phyloP scores from a whole-genome alignment of 2,113 vertebrate genomes.

The Clarias gariepinus region DNA sequence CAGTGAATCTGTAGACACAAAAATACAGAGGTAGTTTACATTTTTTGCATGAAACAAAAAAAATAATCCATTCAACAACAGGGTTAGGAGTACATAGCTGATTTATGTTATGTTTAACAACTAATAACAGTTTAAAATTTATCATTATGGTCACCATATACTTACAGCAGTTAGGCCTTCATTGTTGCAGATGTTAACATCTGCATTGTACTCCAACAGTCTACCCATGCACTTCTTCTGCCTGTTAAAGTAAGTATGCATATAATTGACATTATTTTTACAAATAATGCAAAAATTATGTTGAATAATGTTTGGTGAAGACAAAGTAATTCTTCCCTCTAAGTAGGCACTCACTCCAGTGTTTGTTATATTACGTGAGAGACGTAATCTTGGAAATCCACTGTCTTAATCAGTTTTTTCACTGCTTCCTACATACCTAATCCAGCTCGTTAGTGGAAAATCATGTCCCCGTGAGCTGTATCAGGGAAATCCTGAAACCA shows the following conservation, averaged over 20 bases:
- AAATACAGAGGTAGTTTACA: neutral
- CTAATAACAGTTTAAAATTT: neutral
- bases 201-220: conserved; percentile 92
- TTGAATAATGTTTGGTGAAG: neutral
- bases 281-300: neutral
- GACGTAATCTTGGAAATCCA: neutral
- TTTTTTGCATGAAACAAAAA: neutral
- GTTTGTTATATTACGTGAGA: neutral
- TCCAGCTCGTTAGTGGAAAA: neutral
- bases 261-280: neutral
- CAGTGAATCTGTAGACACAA: conserved; percentile 86
- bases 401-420: neutral
- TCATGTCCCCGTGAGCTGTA: neutral
- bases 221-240: conserved; percentile 99
- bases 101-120: neutral
- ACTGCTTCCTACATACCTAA: neutral
- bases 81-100: neutral
- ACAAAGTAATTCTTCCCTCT: neutral
- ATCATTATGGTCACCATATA: conserved; percentile 56
- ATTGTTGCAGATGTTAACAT: conserved; percentile 99
- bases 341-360: neutral
- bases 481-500: neutral
- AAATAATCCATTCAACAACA: neutral
- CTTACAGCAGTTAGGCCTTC: conserved; percentile 98
- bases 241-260: conserved; percentile 64